Percentiles rank a stretch among this genome's conserved stretches.
phyloP scores from a whole-genome alignment of 2,888 invertebrate genomes.

The Syrphus vitripennis region DNA sequence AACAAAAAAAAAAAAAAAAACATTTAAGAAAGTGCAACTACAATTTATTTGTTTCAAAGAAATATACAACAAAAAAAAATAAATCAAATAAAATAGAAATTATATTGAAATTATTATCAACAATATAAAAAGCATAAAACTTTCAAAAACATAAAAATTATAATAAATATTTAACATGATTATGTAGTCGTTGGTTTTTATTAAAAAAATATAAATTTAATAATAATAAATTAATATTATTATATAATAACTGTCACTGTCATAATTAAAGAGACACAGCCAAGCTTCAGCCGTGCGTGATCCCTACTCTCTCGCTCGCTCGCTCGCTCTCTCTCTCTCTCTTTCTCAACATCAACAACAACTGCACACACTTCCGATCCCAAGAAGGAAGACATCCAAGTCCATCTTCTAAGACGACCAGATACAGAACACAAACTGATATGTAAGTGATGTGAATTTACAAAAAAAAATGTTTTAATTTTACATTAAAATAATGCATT shows the following conservation, averaged over 20 bases:
- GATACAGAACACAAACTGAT: slow-evolving; percentile 7
- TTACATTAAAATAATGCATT: slow-evolving; percentile 27
- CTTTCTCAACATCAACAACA: slow-evolving; percentile 22
- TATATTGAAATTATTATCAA: slow-evolving; percentile 62
- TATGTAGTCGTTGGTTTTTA: slow-evolving; percentile 59
- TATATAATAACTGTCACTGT: slow-evolving; percentile 50
- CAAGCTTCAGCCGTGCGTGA: slow-evolving; percentile 11
- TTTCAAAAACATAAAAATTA: slow-evolving; percentile 30
- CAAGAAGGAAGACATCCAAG: slow-evolving; percentile 37
- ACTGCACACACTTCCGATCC: not conserved
- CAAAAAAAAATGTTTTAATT: slow-evolving; percentile 26
- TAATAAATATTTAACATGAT: slow-evolving; percentile 61
- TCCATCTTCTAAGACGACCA: not conserved
- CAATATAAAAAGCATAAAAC: slow-evolving; percentile 26
- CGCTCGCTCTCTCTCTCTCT: slow-evolving; percentile 29
- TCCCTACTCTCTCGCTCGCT: not conserved
- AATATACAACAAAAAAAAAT: slow-evolving; percentile 42
- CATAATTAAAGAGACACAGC: slow-evolving; percentile 56
- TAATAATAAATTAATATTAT: slow-evolving; percentile 29
- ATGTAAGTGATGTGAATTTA: slow-evolving; percentile 66
- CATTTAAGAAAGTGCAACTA: slow-evolving; percentile 8
- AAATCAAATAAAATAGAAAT: slow-evolving; percentile 31
- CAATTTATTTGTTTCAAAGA: slow-evolving; percentile 50
- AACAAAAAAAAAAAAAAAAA: slow-evolving; percentile 16
- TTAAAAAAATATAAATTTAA: slow-evolving; percentile 42